A percentile compares a stretch with the other conserved stretches of the same genome.
phyloP scores from a whole-genome alignment of 2,113 vertebrate species.

The Ailuropoda melanoleuca region DNA sequence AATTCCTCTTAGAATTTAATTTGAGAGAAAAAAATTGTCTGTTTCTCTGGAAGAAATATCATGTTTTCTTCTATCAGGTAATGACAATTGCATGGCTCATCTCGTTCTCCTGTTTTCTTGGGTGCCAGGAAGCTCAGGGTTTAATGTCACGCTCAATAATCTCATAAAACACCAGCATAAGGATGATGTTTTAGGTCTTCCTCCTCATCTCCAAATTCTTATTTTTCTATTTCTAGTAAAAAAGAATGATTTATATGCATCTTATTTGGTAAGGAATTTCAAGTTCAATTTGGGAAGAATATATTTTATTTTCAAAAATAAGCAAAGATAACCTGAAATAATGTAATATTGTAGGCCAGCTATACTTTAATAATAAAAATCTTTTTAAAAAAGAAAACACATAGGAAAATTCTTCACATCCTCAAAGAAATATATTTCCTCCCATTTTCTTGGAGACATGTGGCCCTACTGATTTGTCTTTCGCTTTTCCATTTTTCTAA shows the following conservation, averaged over 20 bases:
- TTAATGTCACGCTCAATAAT: fast-evolving
- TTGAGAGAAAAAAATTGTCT: neutral
- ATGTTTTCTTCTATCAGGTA: neutral
- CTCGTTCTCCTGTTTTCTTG: neutral
- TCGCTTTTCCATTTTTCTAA: neutral
- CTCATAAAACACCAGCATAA: neutral
- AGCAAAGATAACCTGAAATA: neutral
- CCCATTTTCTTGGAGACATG: neutral
- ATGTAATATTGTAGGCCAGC: neutral
- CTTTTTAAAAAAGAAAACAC: neutral
- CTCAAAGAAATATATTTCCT: neutral
- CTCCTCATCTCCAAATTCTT: neutral
- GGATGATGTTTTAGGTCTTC: neutral
- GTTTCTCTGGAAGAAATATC: neutral
- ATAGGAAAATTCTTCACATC: neutral
- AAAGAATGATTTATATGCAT: neutral
- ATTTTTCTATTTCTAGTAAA: neutral
- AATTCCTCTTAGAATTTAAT: neutral
- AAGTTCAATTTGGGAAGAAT: neutral
- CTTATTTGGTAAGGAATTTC: neutral
- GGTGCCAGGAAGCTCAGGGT: neutral
- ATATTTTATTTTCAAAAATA: neutral
- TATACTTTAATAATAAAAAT: neutral
- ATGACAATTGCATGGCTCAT: neutral
- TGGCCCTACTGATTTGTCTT: neutral